Base-by-base conservation (phyloP, 2,797 vertebrate genomes). In the Poecilia velifera region DNA sequence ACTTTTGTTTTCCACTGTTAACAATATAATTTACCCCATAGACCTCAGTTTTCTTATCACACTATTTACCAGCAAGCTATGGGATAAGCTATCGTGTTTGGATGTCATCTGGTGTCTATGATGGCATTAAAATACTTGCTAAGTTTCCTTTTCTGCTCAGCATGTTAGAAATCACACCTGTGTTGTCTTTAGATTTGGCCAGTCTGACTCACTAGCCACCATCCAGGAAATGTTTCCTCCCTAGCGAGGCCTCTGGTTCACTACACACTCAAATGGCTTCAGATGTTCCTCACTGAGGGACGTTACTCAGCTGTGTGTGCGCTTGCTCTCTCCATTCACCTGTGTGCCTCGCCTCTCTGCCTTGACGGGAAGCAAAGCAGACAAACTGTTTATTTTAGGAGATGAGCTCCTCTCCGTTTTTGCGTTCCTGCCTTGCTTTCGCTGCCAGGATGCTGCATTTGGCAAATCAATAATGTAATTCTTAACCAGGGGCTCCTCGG, bases 381-480 rank as follows among this genome's bases (percentile, higher is more conserved):
- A 89, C 51, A 66, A 76, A 64, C 72, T 87, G 88, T 84, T 90
- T 89, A 88, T 87, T 87, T 87, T 78, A 74, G 59, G 57, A 82
- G 81, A 88, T 76, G 57, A 84, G 82, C 76, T 75, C 41, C 53
- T 82, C 81, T 88, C 62, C 41, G 28, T 79, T 84, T 88, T 74
- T 77, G 78, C 59, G 2, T 75, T 74, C 34, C 46, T 72, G 53
- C 55, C 43, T 53, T 77, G 66, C 72, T 70, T 2, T 13, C 66
- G 68, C 72, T 81, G 49, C 78, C 87, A 77, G 78, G 76, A 82
- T 64, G 79, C 79, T 83, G 83, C 86, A 86, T 90, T 75, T 75
- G 75, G 49, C 72, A 68, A 25, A 93, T 95, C 94, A 82, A 94
- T 95, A 93, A 94, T 89, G 90, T 86, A 51, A 91, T 94, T 93